Evolutionary conservation across 1,140 invertebrate genomes (phyloP).

Genomic region (Parapsyche elsis): DNA sequence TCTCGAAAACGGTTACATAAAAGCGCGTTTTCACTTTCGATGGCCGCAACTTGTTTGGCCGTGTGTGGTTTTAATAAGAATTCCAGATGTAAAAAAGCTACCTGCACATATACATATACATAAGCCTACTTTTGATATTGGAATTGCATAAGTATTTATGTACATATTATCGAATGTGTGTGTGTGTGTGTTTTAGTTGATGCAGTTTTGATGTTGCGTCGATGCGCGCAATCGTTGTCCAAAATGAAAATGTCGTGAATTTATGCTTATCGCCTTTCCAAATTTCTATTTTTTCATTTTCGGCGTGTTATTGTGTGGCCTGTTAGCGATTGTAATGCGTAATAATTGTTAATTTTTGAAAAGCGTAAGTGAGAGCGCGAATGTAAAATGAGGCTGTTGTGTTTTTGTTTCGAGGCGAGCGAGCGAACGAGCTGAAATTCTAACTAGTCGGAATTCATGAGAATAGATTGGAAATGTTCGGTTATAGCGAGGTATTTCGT

Average conservation of each 20-base stretch:
- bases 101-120: neutral
- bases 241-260: neutral
- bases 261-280: neutral
- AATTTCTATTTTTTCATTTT: neutral
- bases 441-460: neutral
- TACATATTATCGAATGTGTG: too few relatives aligned
- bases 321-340: neutral
- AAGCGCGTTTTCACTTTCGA: constrained; percentile 44
- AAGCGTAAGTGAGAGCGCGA: constrained; percentile 21
- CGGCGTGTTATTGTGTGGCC: neutral
- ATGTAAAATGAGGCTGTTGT: constrained; percentile 18
- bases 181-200: too few relatives aligned
- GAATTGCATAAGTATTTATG: constrained; percentile 3
- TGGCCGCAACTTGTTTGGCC: constrained; percentile 38
- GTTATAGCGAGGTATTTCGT: too few relatives aligned
- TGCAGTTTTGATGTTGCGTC: too few relatives aligned
- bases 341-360: constrained; percentile 20
- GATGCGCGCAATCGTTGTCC: too few relatives aligned
- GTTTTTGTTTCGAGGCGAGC: neutral
- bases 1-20: constrained; percentile 18
- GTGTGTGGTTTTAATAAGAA: constrained; percentile 23
- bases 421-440: neutral
- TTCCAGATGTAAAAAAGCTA: constrained; percentile 38
- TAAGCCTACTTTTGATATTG: neutral
- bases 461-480: neutral